A percentile compares a stretch with the other conserved stretches of the same genome.
These are phyloP conservation scores for Phrynocephalus guinanensis DNA, from an alignment of 2,797 vertebrate genomes.

Conservation along the genomic window DNA sequence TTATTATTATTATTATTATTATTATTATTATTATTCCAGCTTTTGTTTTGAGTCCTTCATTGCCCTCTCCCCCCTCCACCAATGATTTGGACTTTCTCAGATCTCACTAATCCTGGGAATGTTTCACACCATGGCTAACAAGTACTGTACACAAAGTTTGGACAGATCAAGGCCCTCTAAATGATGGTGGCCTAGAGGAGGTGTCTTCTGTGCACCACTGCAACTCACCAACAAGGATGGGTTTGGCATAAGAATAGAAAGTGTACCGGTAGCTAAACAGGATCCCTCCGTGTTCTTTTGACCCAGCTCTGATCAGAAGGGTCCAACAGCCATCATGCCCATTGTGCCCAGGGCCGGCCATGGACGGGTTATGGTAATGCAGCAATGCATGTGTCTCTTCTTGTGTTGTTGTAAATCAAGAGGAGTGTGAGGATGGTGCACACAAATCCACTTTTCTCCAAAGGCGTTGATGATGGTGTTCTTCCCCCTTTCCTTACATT, in stretches of 20 bases:
- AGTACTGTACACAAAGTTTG: background rate
- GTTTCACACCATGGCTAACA: background rate
- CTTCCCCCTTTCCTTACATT: constrained; percentile 64
- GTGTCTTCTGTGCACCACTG: background rate
- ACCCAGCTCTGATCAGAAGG: background rate
- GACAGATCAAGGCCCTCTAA: background rate
- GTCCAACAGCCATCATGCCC: background rate
- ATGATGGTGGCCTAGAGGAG: background rate
- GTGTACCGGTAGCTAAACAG: background rate
- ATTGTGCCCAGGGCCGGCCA: background rate
- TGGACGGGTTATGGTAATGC: background rate
- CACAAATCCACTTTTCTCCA: constrained; percentile 41
- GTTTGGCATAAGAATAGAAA: background rate
- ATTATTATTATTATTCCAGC: too few relatives aligned
- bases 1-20: too few relatives aligned
- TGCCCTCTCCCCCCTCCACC: too few relatives aligned
- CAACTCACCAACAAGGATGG: background rate
- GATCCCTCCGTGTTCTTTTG: accelerated
- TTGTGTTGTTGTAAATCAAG: constrained; percentile 12
- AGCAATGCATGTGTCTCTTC: background rate
- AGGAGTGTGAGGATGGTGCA: background rate
- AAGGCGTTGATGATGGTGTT: constrained; percentile 64
- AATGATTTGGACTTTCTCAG: too few relatives aligned
- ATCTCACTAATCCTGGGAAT: background rate
- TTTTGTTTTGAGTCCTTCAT: too few relatives aligned